Conservation (phyloP, 2,113 vertebrate species). For the Cochlearius cochlearius region DNA sequence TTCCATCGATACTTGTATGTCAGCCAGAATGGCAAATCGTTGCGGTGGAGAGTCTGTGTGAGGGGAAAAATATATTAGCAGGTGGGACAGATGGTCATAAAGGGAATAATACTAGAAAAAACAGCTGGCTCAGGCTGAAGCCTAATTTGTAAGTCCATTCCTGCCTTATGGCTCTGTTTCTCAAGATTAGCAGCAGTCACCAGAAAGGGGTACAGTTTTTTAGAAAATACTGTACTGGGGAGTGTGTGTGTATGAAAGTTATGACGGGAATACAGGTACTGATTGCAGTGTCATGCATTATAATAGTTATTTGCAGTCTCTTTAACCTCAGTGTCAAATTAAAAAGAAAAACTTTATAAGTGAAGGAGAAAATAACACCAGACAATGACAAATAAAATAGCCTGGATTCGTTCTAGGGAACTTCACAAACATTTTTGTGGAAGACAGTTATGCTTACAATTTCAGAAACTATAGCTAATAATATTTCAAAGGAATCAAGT, state of each 20-base stretch:
- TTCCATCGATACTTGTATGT: neutral
- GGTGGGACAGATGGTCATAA: slow-evolving; percentile 41
- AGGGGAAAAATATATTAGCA: neutral
- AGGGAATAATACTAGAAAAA: neutral
- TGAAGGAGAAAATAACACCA: neutral
- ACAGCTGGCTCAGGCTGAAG: neutral
- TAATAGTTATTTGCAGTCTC: neutral
- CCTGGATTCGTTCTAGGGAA: neutral
- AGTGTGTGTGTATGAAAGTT: neutral
- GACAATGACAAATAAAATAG: neutral
- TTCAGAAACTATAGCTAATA: slow-evolving; percentile 1
- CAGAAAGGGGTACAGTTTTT: neutral
- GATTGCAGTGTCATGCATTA: neutral
- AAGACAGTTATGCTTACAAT: neutral
- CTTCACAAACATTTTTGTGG: neutral
- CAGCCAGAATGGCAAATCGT: neutral
- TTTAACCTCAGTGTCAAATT: neutral
- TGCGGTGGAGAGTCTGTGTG: neutral
- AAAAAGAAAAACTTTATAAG: neutral
- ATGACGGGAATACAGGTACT: neutral
- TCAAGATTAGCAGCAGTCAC: neutral
- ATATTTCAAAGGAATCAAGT: neutral
- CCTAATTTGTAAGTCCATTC: slow-evolving; percentile 9
- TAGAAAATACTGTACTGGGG: neutral
- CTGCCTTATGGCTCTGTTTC: slow-evolving; percentile 12